These are phyloP conservation scores for Drosophila borealis DNA, from an alignment of 2,888 invertebrate species.

Conservation along the genomic window DNA sequence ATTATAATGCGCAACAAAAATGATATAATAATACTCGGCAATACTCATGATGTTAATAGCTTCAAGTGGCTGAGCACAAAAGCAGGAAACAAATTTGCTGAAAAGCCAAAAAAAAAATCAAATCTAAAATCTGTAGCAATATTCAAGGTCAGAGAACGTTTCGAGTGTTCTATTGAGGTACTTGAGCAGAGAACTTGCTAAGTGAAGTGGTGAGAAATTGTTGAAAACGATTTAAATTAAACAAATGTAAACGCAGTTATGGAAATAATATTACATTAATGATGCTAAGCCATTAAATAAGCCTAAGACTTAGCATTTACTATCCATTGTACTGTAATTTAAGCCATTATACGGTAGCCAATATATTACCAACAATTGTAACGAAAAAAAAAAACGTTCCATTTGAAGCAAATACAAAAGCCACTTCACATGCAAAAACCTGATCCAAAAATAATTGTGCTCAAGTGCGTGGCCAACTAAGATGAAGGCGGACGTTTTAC, in stretches of 20 bases:
- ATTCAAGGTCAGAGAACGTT: constrained; percentile 57
- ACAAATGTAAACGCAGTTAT: constrained; percentile 5
- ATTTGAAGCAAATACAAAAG: constrained; percentile 15
- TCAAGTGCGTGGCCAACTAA: constrained; percentile 52
- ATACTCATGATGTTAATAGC: constrained; percentile 24
- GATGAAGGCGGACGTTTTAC: constrained; percentile 59
- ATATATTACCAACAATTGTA: constrained; percentile 29
- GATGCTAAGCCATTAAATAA: constrained; percentile 8
- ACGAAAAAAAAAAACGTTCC: constrained; percentile 18
- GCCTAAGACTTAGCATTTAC: constrained; percentile 1
- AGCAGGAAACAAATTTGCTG: constrained; percentile 62
- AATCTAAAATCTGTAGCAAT: constrained; percentile 45
- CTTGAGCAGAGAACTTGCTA: constrained; percentile 39
- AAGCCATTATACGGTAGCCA: constrained; percentile 40
- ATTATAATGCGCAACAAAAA: constrained; percentile 34
- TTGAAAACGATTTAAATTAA: constrained; percentile 7
- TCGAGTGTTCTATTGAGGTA: constrained; percentile 43
- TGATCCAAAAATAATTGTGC: constrained; percentile 63
- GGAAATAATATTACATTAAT: not conserved
- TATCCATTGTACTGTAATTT: constrained; percentile 14
- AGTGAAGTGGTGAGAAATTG: constrained; percentile 38
- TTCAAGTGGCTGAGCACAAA: constrained; percentile 41
- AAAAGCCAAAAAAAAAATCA: constrained; percentile 6
- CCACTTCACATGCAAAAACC: constrained; percentile 63
- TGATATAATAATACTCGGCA: constrained; percentile 21